Conservation (phyloP, 2,888 invertebrate genomes). For the Uloborus plumipes region DNA sequence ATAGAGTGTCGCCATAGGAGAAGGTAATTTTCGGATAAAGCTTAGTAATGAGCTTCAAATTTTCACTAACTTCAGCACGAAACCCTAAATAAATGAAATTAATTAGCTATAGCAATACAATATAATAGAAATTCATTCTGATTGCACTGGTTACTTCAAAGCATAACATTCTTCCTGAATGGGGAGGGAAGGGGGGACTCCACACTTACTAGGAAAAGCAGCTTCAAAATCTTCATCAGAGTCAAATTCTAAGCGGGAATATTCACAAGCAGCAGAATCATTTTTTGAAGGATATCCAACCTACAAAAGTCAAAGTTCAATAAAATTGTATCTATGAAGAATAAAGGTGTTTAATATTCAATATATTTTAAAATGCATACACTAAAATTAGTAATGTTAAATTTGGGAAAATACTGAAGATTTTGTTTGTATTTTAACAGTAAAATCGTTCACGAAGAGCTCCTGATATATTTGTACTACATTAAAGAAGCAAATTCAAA, state of each 20-base stretch:
- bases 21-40: conserved; percentile 87
- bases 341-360: too few species aligned
- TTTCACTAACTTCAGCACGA: conserved; percentile 85
- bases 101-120: background rate
- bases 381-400: too few species aligned
- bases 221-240: conserved; percentile 89
- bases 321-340: too few species aligned
- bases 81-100: conserved; percentile 71
- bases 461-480: too few species aligned
- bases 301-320: conserved; percentile 66
- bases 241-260: conserved; percentile 88
- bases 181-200: background rate
- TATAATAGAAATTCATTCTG: too few species aligned
- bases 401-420: too few species aligned
- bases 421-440: too few species aligned
- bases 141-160: too few species aligned
- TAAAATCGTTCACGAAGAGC: too few species aligned
- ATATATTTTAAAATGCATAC: too few species aligned
- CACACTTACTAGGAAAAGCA: conserved; percentile 81
- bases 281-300: conserved; percentile 72
- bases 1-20: conserved; percentile 86
- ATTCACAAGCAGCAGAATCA: conserved; percentile 74
- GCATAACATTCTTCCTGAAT: too few species aligned
- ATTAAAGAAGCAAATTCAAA: too few species aligned
- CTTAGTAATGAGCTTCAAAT: conserved; percentile 81